phyloP scores from a whole-genome alignment of 2,113 vertebrate species.

The Oenanthe melanoleuca region DNA sequence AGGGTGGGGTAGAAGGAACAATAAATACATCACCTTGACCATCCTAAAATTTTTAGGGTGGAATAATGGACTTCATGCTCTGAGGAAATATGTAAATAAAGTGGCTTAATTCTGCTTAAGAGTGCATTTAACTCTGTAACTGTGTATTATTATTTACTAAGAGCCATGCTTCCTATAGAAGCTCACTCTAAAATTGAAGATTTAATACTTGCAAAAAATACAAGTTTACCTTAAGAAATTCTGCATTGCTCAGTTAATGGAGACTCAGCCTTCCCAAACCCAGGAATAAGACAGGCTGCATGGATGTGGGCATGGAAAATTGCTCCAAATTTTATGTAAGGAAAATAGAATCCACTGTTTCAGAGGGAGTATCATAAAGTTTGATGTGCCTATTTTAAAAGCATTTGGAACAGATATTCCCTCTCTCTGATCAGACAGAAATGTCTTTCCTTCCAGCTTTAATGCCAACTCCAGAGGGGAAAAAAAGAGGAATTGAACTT shows the following conservation, averaged over 20 bases:
- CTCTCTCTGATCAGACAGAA: slow-evolving; percentile 15
- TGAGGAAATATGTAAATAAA: neutral
- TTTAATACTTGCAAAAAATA: neutral
- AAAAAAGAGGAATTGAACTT: neutral
- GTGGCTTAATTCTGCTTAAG: neutral
- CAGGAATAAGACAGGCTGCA: neutral
- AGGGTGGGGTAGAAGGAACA: neutral
- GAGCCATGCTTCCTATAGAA: neutral
- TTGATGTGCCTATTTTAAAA: slow-evolving; percentile 32
- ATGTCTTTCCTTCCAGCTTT: slow-evolving; percentile 16
- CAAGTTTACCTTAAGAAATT: neutral
- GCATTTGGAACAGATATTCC: slow-evolving; percentile 27
- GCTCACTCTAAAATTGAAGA: neutral
- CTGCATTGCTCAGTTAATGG: neutral
- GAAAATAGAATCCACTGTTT: neutral
- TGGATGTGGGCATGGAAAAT: neutral
- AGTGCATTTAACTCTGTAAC: neutral
- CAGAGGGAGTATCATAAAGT: neutral
- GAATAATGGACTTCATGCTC: neutral
- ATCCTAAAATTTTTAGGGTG: neutral
- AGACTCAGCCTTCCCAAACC: neutral
- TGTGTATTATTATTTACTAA: neutral
- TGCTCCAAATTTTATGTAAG: neutral
- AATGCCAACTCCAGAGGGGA: neutral
- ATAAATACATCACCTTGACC: slow-evolving; percentile 18